Percentiles rank a stretch among this genome's conserved stretches.
Conservation (phyloP, 2,797 vertebrate species). For the Myotis pilosus region DNA sequence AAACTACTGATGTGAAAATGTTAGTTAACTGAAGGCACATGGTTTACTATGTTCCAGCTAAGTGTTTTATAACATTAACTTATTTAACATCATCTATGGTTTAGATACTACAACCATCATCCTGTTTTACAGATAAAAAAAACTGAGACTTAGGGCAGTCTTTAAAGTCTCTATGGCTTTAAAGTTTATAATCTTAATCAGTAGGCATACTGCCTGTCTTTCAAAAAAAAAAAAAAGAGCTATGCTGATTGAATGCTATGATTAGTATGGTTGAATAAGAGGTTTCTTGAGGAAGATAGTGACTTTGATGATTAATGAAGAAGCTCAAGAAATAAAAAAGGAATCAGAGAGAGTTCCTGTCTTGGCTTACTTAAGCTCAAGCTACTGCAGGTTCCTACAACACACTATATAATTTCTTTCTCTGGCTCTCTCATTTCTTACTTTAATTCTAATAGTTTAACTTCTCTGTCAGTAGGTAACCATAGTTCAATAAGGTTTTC, state of each 20-base stretch:
- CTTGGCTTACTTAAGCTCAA: background rate
- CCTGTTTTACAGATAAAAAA: background rate
- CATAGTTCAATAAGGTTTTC: background rate
- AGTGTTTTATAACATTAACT: background rate
- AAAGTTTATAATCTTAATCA: background rate
- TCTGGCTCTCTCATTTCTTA: background rate
- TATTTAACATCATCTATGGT: background rate
- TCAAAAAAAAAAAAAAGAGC: background rate
- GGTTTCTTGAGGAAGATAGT: slow-evolving; percentile 4
- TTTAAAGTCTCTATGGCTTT: slow-evolving; percentile 34
- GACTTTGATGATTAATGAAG: slow-evolving; percentile 7
- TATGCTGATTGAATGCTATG: background rate
- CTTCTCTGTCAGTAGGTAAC: background rate
- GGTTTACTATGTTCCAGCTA: background rate
- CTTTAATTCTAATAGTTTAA: background rate
- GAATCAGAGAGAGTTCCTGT: background rate
- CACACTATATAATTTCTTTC: background rate
- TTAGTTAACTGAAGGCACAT: background rate
- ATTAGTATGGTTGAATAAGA: background rate
- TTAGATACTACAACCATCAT: background rate
- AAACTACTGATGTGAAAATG: background rate
- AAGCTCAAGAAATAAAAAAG: background rate
- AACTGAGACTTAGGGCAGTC: background rate
- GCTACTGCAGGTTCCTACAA: background rate
- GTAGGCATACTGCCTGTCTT: background rate